Base-by-base conservation (phyloP, 2,113 vertebrate genomes). In the Oryzias melastigma region DNA sequence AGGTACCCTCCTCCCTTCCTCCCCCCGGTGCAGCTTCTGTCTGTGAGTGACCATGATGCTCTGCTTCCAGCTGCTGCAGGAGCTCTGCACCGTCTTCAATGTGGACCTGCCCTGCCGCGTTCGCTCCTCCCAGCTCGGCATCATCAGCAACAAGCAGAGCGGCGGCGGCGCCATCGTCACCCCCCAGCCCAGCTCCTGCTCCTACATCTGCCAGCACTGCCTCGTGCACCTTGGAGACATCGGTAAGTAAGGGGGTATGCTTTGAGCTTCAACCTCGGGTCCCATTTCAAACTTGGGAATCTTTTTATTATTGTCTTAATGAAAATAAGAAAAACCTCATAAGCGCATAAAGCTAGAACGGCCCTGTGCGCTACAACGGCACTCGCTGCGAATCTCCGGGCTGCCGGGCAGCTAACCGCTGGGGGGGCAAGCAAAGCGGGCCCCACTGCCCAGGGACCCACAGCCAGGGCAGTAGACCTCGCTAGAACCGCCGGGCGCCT, bases 151-250 rank as follows among this genome's bases (percentile, higher is more conserved):
- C 92, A 95, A 95, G 85, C 95, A 95, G 92, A 93, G 79, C 80
- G 91, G 84, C 88, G 91, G 89, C 91, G 92, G 94, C 81, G 89
- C 93, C 90, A 96, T 99, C 49, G 95, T 99, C 86, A 98, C 95
- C 59, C 97, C 97, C 1, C 97, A 99, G 58, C 96, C 97, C 73
- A 99, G 96, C 86, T 98, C 97, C 84, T 99, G 97, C 89, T 97
- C 96, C 43, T 99, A 99, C 85, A 98, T 99, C 91, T 99, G 97
- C 93, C 97, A 99, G 93, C 97, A 99, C 92, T 99, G 97, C 94
- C 95, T 99, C 80, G 97, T 99, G 71, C 97, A 99, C 82, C 94
- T 99, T 15, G 97, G 97, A 89, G 97, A 99, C 90, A 99, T 99
- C 1, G 97, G 97, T 99, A 86, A 95, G 57, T 7, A 4, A 14